Base-by-base conservation (phyloP, 2,113 vertebrate genomes). In the rat (Rattus norvegicus) region DNA sequence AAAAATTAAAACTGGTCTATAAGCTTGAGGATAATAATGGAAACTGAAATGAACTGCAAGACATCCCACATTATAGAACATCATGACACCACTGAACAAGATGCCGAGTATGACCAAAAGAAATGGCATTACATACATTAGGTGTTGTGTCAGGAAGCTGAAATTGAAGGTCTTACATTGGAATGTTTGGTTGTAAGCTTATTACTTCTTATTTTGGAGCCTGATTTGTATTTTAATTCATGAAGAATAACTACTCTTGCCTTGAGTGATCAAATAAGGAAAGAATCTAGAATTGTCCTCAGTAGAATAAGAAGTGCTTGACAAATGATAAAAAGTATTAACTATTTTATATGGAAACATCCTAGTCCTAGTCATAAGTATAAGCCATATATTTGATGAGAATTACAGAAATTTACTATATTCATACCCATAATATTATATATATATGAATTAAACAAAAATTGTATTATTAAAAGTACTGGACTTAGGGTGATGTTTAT, bases 1-100 rank as follows among this genome's bases (percentile, higher is more conserved):
- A 95, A 96, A 92, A 91, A 67, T 61, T 63, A 63, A n/a, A 89
- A 91, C 19, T 43, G 14, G 17, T 20, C 73, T 75, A 81, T 28
- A 52, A 54, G 28, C 22, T 76, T 10, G 17, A 28, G 75, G 69
- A 52, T 69, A 73, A 43, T 63, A 73, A 59, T 54, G 49, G n/a
- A 52, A 70, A 36, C 59, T 87, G 49, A 90, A 89, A 39, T 89
- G 30, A 91, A 76, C 49, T 67, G 20, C 26, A 70, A 73, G 77
- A 22, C 73, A 69, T 59, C 43, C 2, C 30, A 2, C 5, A 2
- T 73, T 88, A 20, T 12, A 75, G 36, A 52, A 52, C 5, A 49
- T 30, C 1, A 8, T 36, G 3, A 36, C 24, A 36, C 33, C 33
- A 22, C 22, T 56, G 3, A 76, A 20, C 36, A 22, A 65, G 47